Percentiles rank a stretch among this genome's conserved stretches.
Evolutionary conservation across 2,797 vertebrate genomes (phyloP).

Genomic region (Gallinago stenura): DNA sequence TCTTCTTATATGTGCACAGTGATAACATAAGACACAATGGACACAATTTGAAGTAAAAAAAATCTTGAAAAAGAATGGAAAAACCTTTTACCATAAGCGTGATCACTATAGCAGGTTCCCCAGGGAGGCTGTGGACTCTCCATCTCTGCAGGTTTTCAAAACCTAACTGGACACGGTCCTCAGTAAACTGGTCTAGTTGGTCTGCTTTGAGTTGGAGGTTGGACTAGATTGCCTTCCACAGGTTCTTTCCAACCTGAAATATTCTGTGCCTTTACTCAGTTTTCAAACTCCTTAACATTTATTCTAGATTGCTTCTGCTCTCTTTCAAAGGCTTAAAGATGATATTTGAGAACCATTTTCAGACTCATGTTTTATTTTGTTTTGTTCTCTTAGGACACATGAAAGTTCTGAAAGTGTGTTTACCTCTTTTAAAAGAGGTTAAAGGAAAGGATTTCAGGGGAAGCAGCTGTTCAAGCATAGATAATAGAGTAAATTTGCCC

Average conservation of each 20-base stretch:
- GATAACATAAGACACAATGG: neutral
- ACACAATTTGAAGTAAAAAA: neutral
- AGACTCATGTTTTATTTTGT: neutral
- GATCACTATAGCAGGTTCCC: neutral
- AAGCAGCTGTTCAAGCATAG: constrained; percentile 22
- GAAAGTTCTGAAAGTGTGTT: neutral
- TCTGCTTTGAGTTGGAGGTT: neutral
- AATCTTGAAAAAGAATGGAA: neutral
- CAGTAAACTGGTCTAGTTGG: neutral
- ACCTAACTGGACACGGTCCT: neutral
- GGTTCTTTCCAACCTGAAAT: neutral
- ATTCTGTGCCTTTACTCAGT: neutral
- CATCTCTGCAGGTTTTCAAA: neutral
- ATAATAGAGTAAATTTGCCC: neutral
- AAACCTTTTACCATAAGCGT: neutral
- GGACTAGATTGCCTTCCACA: neutral
- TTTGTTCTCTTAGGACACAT: neutral
- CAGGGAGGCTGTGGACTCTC: neutral
- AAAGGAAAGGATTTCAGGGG: constrained; percentile 10
- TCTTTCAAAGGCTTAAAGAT: neutral
- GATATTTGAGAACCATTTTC: neutral
- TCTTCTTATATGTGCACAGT: neutral
- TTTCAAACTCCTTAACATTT: neutral
- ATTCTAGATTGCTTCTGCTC: neutral
- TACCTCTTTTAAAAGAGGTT: neutral